These are phyloP conservation scores for Chionomys nivalis DNA, from an alignment of 2,113 vertebrate species.

Conservation along the genomic window DNA sequence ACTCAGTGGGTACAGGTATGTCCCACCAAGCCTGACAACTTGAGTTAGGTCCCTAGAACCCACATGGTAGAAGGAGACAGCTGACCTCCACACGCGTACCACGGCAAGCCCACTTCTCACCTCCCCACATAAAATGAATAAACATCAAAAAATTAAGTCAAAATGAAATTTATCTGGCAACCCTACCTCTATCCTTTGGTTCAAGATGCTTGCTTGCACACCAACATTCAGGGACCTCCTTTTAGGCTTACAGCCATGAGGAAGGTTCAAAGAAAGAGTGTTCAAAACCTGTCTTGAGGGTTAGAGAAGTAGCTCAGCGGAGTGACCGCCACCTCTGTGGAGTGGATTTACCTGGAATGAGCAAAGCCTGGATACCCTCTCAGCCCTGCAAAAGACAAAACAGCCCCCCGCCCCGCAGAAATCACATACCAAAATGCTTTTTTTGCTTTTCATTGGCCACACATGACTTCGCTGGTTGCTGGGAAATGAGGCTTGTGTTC, in stretches of 20 bases:
- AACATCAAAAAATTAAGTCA: neutral
- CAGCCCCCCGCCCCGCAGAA: neutral
- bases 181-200: neutral
- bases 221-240: neutral
- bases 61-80: neutral
- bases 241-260: slow-evolving; percentile 23
- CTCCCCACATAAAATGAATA: neutral
- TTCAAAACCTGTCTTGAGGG: neutral
- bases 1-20: neutral
- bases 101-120: neutral
- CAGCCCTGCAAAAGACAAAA: neutral
- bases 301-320: neutral
- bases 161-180: neutral
- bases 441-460: neutral
- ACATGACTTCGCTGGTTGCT: neutral
- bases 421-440: neutral
- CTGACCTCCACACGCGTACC: neutral
- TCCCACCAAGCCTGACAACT: neutral
- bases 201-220: neutral
- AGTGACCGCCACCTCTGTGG: no score
- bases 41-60: neutral
- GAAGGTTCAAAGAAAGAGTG: neutral
- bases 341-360: neutral
- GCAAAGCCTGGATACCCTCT: neutral
- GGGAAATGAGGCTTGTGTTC: slow-evolving; percentile 5